A percentile compares a stretch with the other conserved stretches of the same genome.
Evolutionary conservation across 2,888 invertebrate species (phyloP).

Genomic region (Doris montereyensis): DNA sequence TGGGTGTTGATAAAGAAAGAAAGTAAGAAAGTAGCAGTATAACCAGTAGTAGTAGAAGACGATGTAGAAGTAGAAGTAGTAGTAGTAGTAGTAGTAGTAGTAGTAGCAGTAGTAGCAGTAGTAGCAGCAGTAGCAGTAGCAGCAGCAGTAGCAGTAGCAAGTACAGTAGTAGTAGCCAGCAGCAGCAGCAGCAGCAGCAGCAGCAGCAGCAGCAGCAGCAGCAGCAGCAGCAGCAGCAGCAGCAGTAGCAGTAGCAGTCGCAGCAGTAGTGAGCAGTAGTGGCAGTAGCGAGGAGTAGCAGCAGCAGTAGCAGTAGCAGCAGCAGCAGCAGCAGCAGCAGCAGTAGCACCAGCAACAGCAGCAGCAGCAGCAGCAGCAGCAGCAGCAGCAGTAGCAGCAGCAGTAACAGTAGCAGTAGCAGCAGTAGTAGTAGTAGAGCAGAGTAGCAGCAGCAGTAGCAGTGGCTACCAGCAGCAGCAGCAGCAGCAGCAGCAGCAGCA

Average conservation of each 20-base stretch:
- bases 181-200: conserved; percentile 12
- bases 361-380: neutral
- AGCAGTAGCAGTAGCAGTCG: neutral
- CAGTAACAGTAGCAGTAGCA: conserved; percentile 14
- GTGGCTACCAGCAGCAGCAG: conserved; percentile 9
- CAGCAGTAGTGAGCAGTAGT: too few species aligned
- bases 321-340: too few species aligned
- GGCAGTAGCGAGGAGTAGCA: too few species aligned
- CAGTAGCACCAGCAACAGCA: too few species aligned
- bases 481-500: conserved; percentile 28
- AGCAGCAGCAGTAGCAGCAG: conserved; percentile 2
- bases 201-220: conserved; percentile 20
- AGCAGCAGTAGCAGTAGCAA: neutral
- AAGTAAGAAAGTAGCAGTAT: too few species aligned
- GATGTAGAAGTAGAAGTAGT: too few species aligned
- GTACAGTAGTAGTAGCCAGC: neutral
- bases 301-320: too few species aligned
- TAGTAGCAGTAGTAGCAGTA: conserved; percentile 28
- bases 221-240: conserved; percentile 24
- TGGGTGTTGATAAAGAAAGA: too few species aligned
- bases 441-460: conserved; percentile 1
- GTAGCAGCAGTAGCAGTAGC: conserved; percentile 18
- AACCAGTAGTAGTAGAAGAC: too few species aligned
- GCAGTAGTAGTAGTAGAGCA: neutral
- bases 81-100: conserved; percentile 37